Evolutionary conservation across 1,140 invertebrate species (phyloP), one percentile per base, ranked within the genome.

Genomic region (Leptinotarsa lineolata): DNA sequence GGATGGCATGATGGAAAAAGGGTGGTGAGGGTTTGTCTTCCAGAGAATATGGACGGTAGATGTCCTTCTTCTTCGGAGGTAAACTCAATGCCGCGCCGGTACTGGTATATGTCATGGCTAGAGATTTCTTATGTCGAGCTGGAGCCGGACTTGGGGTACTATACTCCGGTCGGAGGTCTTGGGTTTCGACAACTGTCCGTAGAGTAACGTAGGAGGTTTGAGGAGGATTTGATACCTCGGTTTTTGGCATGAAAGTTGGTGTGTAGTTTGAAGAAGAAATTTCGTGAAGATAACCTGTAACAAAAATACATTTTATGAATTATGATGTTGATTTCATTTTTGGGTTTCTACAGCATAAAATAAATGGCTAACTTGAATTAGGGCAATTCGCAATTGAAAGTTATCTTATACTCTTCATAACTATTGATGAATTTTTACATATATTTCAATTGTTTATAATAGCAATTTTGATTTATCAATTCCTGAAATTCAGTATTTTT

Each of bases 21-120:
- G 71, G 73, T 30, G 76, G 77, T 61, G 73, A 70, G 11, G 79
- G 75, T 85, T 85, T 91, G 82, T 90, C 90, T 75, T 93, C 93
- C 60, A 94, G 86, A 68, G 92, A 94, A 83, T 94, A 95, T 0
- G 93, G 93, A 65, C 93, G 87, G 83, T 94, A 95, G 74, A 95
- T 95, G 83, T 95, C 93, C 84, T 95, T 95, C 84, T 95, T 94
- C 82, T 95, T 95, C 0, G 93, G 93, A 45, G 93, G 93, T 74
- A 95, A 83, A 66, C 93, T 94, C 1, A 95, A 84, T 15, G 93
- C 90, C 4, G 92, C 90, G 4, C 93, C 93, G 3, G 92, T 94
- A 83, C 92, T 94, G 21, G 92, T 94, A 83, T 92, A 94, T 81
- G 92, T 94, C 91, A 93, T 92, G 5, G 92, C 88, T 30, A 91